Percentiles rank a stretch among this genome's conserved stretches.
phyloP scores from a whole-genome alignment of 1,140 invertebrate species.

The Pseudomyrmex cubaensis region DNA sequence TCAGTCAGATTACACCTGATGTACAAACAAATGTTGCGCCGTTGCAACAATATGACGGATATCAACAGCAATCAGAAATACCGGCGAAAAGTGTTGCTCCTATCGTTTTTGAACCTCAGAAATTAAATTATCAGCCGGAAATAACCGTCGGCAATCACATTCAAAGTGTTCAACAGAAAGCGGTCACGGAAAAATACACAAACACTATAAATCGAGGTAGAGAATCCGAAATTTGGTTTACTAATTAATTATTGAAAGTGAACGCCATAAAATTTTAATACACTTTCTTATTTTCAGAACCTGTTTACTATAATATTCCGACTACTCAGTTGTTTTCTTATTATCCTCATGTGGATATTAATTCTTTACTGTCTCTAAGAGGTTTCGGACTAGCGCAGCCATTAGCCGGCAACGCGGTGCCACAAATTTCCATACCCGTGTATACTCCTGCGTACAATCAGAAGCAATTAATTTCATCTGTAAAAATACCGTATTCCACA shows the following conservation, averaged over 20 bases:
- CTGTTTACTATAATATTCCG: conserved; percentile 78
- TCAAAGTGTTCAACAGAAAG: conserved; percentile 79
- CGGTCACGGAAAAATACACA: conserved; percentile 72
- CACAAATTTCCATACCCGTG: conserved; percentile 76
- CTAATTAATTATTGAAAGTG: conserved; percentile 3
- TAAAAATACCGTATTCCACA: conserved; percentile 74
- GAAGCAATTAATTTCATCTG: conserved; percentile 68
- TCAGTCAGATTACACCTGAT: conserved; percentile 50
- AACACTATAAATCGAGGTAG: conserved; percentile 74
- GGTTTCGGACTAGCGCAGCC: conserved; percentile 67
- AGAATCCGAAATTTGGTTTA: background rate
- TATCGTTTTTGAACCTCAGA: conserved; percentile 69
- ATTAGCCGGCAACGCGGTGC: conserved; percentile 64
- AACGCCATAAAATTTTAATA: background rate
- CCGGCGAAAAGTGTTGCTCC: conserved; percentile 59
- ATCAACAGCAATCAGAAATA: conserved; percentile 66
- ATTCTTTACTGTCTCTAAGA: conserved; percentile 49
- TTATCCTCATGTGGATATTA: conserved; percentile 74
- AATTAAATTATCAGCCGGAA: conserved; percentile 77
- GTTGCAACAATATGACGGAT: conserved; percentile 67
- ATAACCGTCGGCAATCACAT: conserved; percentile 78
- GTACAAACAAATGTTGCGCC: conserved; percentile 58
- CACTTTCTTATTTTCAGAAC: conserved; percentile 65
- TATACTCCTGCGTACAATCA: conserved; percentile 75
- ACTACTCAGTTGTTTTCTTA: conserved; percentile 77